Percentiles rank a stretch among this genome's conserved stretches.
Conservation (phyloP, 92 coral and sea anemone species). For the Ricordea florida region DNA sequence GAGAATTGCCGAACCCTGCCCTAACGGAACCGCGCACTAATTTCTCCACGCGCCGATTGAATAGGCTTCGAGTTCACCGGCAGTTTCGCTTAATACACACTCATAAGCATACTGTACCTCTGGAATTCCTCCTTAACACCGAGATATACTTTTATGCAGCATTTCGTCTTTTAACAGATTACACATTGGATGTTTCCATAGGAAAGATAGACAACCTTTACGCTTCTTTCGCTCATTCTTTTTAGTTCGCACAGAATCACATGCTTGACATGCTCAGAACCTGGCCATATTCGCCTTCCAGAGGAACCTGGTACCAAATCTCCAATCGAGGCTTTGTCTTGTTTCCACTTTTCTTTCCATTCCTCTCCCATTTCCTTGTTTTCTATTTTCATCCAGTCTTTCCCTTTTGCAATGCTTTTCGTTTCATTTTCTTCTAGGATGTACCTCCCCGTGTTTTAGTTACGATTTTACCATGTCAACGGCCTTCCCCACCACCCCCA, state of each 20-base stretch:
- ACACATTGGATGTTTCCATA: constrained; percentile 9
- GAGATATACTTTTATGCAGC: neutral
- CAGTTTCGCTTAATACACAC: too few relatives aligned
- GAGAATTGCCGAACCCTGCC: constrained; percentile 6
- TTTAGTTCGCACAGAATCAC: constrained; percentile 35
- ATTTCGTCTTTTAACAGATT: constrained; percentile 2
- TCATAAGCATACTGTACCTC: constrained; percentile 3
- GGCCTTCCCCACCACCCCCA: too few relatives aligned
- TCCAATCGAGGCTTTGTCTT: too few relatives aligned
- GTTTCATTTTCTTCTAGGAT: too few relatives aligned
- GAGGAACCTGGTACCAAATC: constrained; percentile 6
- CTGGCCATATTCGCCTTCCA: constrained; percentile 1
- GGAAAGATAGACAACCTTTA: constrained; percentile 7
- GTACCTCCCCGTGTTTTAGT: too few relatives aligned
- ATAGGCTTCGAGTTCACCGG: too few relatives aligned
- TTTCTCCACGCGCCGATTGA: constrained; percentile 17
- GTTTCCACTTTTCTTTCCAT: too few relatives aligned
- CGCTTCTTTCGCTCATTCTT: neutral
- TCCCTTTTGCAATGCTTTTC: too few relatives aligned
- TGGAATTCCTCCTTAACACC: constrained; percentile 10
- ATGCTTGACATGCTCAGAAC: constrained; percentile 51
- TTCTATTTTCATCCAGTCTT: too few relatives aligned
- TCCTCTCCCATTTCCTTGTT: too few relatives aligned
- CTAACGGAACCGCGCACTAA: constrained; percentile 4
- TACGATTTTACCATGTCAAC: too few relatives aligned